A percentile compares a stretch with the other conserved stretches of the same genome.
Evolutionary conservation across 2,797 vertebrate genomes (phyloP).

Genomic region (Streptopelia turtur): DNA sequence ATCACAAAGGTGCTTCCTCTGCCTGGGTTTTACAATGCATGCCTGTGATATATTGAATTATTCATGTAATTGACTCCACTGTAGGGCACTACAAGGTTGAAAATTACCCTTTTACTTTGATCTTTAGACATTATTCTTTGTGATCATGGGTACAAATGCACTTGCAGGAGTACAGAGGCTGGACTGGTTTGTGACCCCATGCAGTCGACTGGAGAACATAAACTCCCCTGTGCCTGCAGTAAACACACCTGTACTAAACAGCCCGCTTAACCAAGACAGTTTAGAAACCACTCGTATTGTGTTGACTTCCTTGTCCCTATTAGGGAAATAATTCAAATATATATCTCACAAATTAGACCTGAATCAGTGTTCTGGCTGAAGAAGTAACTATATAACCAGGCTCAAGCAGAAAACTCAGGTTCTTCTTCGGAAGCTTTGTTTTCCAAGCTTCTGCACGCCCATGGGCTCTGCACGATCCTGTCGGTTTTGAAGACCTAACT

Average conservation of each 20-base stretch:
- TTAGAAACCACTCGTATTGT: background rate
- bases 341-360: background rate
- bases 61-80: slow-evolving; percentile 7
- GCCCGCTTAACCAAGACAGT: background rate
- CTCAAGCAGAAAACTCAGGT: background rate
- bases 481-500: background rate
- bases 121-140: background rate
- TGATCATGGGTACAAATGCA: background rate
- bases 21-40: slow-evolving; percentile 7
- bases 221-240: background rate
- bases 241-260: background rate
- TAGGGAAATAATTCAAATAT: background rate
- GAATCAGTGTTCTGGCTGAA: background rate
- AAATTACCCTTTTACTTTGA: slow-evolving; percentile 48
- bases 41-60: slow-evolving; percentile 39
- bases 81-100: slow-evolving; percentile 34
- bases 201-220: background rate
- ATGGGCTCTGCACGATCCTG: background rate
- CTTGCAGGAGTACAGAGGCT: background rate
- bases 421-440: background rate
- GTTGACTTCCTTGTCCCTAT: background rate
- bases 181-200: background rate
- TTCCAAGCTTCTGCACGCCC: background rate
- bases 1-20: slow-evolving; percentile 49
- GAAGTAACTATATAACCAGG: background rate